phyloP scores from a whole-genome alignment of 2,888 invertebrate species.

The Pheosia tremula region DNA sequence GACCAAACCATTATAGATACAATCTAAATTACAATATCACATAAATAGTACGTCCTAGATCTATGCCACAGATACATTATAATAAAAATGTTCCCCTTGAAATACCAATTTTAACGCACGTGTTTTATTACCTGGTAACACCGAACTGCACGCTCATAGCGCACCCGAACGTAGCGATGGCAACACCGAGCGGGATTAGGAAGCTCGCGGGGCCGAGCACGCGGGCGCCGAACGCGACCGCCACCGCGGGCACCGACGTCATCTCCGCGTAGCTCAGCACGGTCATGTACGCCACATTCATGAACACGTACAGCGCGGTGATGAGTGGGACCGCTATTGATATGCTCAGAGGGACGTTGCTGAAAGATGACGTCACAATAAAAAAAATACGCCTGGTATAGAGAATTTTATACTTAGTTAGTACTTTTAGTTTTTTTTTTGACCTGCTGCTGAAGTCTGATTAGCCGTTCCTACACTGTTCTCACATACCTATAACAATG shows the following conservation, averaged over 20 bases:
- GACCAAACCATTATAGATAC: too few relatives aligned
- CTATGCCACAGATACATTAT: too few relatives aligned
- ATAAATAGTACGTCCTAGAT: too few relatives aligned
- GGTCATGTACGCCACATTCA: slow-evolving; percentile 95
- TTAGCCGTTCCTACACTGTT: too few relatives aligned
- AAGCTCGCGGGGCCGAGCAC: slow-evolving; percentile 87
- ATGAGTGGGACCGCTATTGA: slow-evolving; percentile 92
- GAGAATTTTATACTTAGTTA: too few relatives aligned
- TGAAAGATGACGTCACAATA: slow-evolving; percentile 57
- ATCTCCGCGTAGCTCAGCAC: slow-evolving; percentile 90
- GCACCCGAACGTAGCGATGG: slow-evolving; percentile 91
- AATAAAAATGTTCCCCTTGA: too few relatives aligned
- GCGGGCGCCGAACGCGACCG: slow-evolving; percentile 88
- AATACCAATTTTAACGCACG: too few relatives aligned
- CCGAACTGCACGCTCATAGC: slow-evolving; percentile 91
- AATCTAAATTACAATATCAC: too few relatives aligned
- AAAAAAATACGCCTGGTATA: too few relatives aligned
- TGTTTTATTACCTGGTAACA: slow-evolving; percentile 84
- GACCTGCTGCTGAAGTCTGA: too few relatives aligned
- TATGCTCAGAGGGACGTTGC: slow-evolving; percentile 92
- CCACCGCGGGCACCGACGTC: slow-evolving; percentile 90
- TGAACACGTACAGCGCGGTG: slow-evolving; percentile 91
- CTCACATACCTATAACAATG: too few relatives aligned
- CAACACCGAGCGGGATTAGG: slow-evolving; percentile 90
- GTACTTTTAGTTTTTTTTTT: too few relatives aligned